Evolutionary conservation across 1,140 invertebrate species (phyloP).

Genomic region (Archegozetes longisetosus): DNA sequence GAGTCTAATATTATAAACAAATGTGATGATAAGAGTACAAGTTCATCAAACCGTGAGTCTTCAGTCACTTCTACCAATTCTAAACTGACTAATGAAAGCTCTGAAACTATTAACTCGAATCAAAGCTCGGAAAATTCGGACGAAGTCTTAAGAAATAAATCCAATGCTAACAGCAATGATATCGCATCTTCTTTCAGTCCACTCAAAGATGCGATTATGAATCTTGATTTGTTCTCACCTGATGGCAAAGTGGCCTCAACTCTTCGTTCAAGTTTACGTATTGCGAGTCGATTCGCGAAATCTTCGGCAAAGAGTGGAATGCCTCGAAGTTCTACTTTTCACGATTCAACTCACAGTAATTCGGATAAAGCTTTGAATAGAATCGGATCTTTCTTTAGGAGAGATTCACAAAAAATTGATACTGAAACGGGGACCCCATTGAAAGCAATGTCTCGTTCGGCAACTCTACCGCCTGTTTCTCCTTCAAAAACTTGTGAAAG

Average conservation of each 20-base stretch:
- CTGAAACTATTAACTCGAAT: not conserved
- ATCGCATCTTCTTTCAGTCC: constrained; percentile 18
- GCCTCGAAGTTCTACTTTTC: constrained; percentile 23
- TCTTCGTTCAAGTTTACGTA: constrained; percentile 16
- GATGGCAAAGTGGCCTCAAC: constrained; percentile 14
- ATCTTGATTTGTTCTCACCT: constrained; percentile 14
- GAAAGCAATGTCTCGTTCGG: constrained; percentile 13
- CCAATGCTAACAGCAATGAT: not conserved
- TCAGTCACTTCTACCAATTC: not conserved
- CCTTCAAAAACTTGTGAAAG: not conserved
- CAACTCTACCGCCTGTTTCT: constrained; percentile 15
- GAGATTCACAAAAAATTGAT: not conserved
- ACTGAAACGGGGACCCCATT: not conserved
- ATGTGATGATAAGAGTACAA: not conserved
- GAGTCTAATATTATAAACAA: too few species aligned
- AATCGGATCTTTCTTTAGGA: not conserved
- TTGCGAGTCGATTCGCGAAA: constrained; percentile 5
- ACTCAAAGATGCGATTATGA: constrained; percentile 19
- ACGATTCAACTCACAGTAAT: constrained; percentile 7
- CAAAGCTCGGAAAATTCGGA: not conserved
- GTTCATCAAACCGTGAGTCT: not conserved
- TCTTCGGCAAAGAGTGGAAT: not conserved
- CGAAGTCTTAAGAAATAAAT: too few species aligned
- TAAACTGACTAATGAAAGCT: not conserved
- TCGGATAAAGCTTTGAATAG: constrained; percentile 9